Conservation (phyloP, 2,113 vertebrate species). For the Emydocephalus ijimae region DNA sequence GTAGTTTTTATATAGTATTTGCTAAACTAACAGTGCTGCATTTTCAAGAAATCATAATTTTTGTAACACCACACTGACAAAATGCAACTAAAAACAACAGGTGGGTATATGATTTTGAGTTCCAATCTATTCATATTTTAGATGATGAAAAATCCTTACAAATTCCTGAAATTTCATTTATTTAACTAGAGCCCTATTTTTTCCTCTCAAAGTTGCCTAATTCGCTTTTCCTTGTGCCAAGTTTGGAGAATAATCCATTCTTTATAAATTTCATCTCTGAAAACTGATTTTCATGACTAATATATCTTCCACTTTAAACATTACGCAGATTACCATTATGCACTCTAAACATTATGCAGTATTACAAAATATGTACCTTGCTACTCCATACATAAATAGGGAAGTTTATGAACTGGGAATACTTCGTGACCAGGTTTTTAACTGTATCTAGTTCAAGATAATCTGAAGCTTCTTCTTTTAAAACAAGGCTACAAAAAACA, state of each 20-base stretch:
- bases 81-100: background rate
- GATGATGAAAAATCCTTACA: background rate
- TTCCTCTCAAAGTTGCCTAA: background rate
- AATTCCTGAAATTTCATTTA: background rate
- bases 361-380: slow-evolving; percentile 76
- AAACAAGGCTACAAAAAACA: slow-evolving; percentile 76
- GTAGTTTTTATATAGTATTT: background rate
- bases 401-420: slow-evolving; percentile 99
- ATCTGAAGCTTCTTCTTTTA: slow-evolving; percentile 97
- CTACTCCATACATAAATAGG: slow-evolving; percentile 99
- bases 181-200: background rate
- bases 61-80: background rate
- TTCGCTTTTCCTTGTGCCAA: background rate
- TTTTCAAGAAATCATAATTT: background rate
- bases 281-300: background rate
- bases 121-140: background rate
- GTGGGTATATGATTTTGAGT: background rate
- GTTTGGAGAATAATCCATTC: background rate
- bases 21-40: background rate
- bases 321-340: background rate
- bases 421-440: slow-evolving; percentile 95
- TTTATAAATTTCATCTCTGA: background rate
- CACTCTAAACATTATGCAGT: no score
- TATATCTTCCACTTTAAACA: background rate
- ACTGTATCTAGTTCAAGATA: slow-evolving; percentile 97